Evolutionary conservation across 2,888 invertebrate genomes (phyloP), one percentile per base, ranked within the genome.

Genomic region (Entomobrya multifasciata): DNA sequence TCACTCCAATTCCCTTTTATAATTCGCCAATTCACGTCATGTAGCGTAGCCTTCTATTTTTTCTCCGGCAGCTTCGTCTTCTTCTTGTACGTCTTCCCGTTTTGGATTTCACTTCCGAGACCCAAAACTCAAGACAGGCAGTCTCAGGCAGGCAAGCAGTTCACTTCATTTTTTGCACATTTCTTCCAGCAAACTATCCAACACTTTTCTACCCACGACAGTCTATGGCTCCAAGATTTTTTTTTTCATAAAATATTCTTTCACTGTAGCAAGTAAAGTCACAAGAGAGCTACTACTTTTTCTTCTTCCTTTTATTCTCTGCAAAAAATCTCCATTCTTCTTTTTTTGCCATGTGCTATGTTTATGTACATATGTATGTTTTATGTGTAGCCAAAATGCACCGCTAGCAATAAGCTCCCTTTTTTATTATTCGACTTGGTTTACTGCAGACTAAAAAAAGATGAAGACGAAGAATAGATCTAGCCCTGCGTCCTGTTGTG

Each of bases 21-120:
- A 49, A 79, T 49, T 79, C 52, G 65, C 44, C 36, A 79, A 79
- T 79, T 65, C 79, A 49, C 27, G 36, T 79, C 79, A 79, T 79
- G 79, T 79, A n/a, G n/a, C n/a, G n/a, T n/a, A n/a, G n/a, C n/a
- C n/a, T n/a, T n/a, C n/a, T n/a, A n/a, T n/a, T n/a, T n/a, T n/a
- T n/a, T n/a, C n/a, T n/a, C n/a, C n/a, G n/a, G n/a, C n/a, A n/a
- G n/a, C n/a, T n/a, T n/a, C n/a, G n/a, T 30, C 79, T 67, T 60
- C 67, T 22, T 49, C 41, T 52, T 77, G 22, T 10, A 25, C 55
- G 36, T 72, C 20, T 47, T 72, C 72, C 25, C 52, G n/a, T 55
- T 30, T 30, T 52, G 72, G 11, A 17, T 41, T 17, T 65, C 65
- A n/a, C 65, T 20, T 65, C 36, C 17, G 30, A 17, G 15, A 6